phyloP scores from a whole-genome alignment of 2,797 vertebrate species.

The Eulemur mongoz region DNA sequence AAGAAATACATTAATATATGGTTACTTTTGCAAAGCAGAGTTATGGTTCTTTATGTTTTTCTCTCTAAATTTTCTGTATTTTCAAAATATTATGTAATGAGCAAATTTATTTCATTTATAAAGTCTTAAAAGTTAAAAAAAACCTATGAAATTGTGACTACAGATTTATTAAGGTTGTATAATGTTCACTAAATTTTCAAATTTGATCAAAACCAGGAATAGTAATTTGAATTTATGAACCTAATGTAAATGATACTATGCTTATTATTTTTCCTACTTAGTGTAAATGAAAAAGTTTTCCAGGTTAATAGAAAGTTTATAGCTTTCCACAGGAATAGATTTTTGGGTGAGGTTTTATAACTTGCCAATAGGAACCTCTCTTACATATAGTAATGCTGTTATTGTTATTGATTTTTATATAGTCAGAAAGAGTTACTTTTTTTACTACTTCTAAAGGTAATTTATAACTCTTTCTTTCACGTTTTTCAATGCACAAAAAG shows the following conservation, averaged over 20 bases:
- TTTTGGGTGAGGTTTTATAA: neutral
- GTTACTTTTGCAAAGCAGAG: neutral
- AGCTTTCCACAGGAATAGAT: neutral
- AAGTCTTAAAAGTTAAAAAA: neutral
- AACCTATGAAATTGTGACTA: neutral
- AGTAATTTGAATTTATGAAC: slow-evolving; percentile 14
- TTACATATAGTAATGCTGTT: neutral
- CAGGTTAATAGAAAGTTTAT: slow-evolving; percentile 36
- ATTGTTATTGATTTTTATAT: neutral
- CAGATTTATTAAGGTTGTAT: neutral
- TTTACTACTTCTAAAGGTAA: neutral
- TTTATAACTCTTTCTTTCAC: slow-evolving; percentile 27
- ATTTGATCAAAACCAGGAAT: slow-evolving; percentile 29
- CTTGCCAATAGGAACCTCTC: neutral
- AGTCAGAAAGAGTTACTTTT: neutral
- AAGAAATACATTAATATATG: neutral
- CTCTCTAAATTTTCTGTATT: neutral
- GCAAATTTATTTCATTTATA: neutral
- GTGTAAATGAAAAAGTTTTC: slow-evolving; percentile 21
- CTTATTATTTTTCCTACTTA: slow-evolving; percentile 52
- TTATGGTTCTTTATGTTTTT: neutral
- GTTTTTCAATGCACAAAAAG: neutral
- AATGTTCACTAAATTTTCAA: slow-evolving; percentile 36
- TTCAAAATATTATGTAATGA: slow-evolving; percentile 18
- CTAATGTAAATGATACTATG: slow-evolving; percentile 33